These are phyloP conservation scores for Calliopum simillimum DNA, from an alignment of 2,888 invertebrate species.

Conservation along the genomic window DNA sequence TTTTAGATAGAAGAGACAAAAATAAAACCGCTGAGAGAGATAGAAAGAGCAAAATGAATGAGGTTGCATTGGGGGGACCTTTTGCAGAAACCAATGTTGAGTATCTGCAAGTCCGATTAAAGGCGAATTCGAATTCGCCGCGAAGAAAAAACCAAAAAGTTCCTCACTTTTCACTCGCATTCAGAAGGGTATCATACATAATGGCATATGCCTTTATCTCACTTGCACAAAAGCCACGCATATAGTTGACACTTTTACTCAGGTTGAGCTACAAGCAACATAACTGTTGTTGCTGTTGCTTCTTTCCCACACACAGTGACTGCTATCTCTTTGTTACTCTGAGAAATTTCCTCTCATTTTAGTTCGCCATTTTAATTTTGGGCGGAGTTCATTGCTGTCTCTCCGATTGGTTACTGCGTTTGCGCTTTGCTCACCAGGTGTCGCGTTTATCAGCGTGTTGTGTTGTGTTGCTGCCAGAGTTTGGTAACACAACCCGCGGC, in stretches of 20 bases:
- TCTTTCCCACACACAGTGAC: neutral
- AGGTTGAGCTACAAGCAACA: neutral
- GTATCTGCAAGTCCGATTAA: neutral
- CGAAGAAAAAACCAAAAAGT: neutral
- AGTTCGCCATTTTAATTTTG: conserved; percentile 65
- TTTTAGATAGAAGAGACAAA: neutral
- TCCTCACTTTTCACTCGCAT: neutral
- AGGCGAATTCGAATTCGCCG: conserved; percentile 22
- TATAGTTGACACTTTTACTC: neutral
- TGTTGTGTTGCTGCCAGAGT: conserved; percentile 16
- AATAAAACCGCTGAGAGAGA: neutral
- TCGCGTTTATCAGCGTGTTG: conserved; percentile 25
- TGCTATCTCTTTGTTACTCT: neutral
- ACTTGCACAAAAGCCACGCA: neutral
- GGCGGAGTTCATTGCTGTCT: conserved; percentile 59
- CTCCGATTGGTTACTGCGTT: conserved; percentile 59
- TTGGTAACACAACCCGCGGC: neutral
- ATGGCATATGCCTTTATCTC: neutral
- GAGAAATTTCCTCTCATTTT: conserved; percentile 23
- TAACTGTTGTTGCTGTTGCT: neutral
- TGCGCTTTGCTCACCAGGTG: conserved; percentile 53
- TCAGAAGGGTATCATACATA: no score
- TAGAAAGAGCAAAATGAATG: neutral
- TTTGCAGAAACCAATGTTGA: neutral
- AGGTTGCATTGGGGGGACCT: neutral